These are phyloP conservation scores for Atherinosoma microstoma DNA, from an alignment of 2,797 vertebrate genomes.

Conservation along the genomic window DNA sequence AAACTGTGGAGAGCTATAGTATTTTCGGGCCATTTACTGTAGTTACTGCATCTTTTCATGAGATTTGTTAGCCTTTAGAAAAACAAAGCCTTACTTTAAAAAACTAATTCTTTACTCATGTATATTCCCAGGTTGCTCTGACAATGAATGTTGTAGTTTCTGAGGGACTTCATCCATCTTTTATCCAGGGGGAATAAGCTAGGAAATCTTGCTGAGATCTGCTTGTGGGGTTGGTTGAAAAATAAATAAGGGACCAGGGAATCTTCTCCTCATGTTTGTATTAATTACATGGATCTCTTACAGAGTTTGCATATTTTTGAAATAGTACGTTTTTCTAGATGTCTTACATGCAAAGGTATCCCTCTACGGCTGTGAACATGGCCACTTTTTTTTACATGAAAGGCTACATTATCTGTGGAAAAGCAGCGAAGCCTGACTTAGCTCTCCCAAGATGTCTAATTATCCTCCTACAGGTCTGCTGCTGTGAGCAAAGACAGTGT, in stretches of 20 bases:
- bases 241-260: neutral
- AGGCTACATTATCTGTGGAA: constrained; percentile 32
- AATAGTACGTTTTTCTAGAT: neutral
- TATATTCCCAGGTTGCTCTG: constrained; percentile 7
- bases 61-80: constrained; percentile 6
- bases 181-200: constrained; percentile 14
- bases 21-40: neutral
- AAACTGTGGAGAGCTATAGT: neutral
- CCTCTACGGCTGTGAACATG: constrained; percentile 10
- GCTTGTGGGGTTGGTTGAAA: constrained; percentile 7
- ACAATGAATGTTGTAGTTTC: constrained; percentile 34
- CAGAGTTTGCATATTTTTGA: constrained; percentile 11
- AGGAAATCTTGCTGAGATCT: constrained; percentile 18
- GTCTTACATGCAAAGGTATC: constrained; percentile 18
- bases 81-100: neutral
- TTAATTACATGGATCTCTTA: constrained; percentile 9
- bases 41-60: neutral
- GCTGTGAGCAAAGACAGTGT: constrained; percentile 9
- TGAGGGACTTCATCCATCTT: constrained; percentile 28
- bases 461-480: constrained; percentile 48
- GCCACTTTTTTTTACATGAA: constrained; percentile 15
- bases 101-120: constrained; percentile 7
- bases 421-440: constrained; percentile 45
- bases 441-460: constrained; percentile 50
- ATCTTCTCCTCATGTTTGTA: neutral